A percentile compares a stretch with the other conserved stretches of the same genome.
Evolutionary conservation across 2,113 vertebrate genomes (phyloP).

Genomic region (Bostrychus sinensis): DNA sequence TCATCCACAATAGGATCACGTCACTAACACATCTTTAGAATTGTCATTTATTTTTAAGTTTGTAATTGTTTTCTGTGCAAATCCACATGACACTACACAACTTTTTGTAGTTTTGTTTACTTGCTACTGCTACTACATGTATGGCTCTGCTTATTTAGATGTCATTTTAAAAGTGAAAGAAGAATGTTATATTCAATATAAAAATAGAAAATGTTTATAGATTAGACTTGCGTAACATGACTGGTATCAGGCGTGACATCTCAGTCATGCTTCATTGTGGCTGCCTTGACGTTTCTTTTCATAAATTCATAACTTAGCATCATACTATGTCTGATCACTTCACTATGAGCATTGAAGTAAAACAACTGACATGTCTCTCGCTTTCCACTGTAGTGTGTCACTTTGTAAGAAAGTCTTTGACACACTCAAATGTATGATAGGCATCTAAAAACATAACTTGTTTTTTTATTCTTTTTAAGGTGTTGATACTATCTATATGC

Average conservation of each 20-base stretch:
- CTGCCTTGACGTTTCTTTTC: conserved; percentile 42
- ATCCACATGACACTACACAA: no score
- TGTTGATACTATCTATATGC: not conserved
- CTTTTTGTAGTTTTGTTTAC: not conserved
- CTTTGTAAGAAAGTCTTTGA: conserved; percentile 37
- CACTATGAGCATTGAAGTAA: conserved; percentile 39
- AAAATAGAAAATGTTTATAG: not conserved
- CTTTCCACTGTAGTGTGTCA: conserved; percentile 32
- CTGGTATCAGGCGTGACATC: conserved; percentile 39
- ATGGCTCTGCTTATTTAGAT: not conserved
- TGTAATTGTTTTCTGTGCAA: no score
- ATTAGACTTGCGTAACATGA: conserved; percentile 10
- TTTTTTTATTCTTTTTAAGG: not conserved
- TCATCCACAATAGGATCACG: no score
- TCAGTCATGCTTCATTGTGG: conserved; percentile 26
- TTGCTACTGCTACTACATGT: not conserved
- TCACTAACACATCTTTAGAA: no score
- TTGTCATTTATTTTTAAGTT: no score
- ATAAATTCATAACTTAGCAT: conserved; percentile 54
- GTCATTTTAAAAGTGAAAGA: conserved; percentile 10
- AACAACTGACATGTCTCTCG: conserved; percentile 49
- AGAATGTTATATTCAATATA: conserved; percentile 7
- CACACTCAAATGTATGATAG: conserved; percentile 25
- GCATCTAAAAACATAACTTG: conserved; percentile 12
- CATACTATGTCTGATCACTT: conserved; percentile 39